Conservation (phyloP, 2,113 vertebrate genomes). For the Solea senegalensis region DNA sequence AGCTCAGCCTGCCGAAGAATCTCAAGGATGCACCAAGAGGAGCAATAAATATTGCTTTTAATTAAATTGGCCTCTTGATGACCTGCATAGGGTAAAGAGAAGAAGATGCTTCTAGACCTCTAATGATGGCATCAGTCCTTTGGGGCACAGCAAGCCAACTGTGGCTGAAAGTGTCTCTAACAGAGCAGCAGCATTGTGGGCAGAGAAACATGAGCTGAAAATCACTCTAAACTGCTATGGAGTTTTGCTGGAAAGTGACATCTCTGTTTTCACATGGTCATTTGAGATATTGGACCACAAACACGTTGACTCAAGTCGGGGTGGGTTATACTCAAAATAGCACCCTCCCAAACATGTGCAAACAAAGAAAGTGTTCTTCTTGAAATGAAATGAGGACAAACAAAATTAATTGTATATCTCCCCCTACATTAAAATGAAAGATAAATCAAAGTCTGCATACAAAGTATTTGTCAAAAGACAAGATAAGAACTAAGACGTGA, state of each 20-base stretch:
- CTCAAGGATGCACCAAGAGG: conserved; percentile 53
- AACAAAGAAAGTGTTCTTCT: no score
- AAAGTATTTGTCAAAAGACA: no score
- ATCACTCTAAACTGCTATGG: no score
- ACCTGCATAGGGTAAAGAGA: conserved; percentile 19
- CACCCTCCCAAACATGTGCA: not conserved
- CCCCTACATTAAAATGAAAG: no score
- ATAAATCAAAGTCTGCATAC: no score
- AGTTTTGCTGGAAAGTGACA: no score
- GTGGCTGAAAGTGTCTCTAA: no score
- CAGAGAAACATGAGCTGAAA: not conserved
- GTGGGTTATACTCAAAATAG: not conserved
- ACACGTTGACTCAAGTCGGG: no score
- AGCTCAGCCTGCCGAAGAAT: conserved; percentile 53
- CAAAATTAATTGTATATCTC: no score
- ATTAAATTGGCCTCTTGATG: conserved; percentile 48
- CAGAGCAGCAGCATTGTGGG: not conserved
- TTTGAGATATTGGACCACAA: no score
- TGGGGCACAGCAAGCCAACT: not conserved
- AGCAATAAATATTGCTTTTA: conserved; percentile 46
- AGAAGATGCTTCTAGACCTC: conserved; percentile 19
- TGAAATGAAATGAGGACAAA: no score
- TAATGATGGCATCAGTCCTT: conserved; percentile 17
- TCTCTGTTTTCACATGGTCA: not conserved
- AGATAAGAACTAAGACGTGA: no score